A percentile compares a stretch with the other conserved stretches of the same genome.
Conservation (phyloP, 2,797 vertebrate genomes). For the Emys orbicularis region DNA sequence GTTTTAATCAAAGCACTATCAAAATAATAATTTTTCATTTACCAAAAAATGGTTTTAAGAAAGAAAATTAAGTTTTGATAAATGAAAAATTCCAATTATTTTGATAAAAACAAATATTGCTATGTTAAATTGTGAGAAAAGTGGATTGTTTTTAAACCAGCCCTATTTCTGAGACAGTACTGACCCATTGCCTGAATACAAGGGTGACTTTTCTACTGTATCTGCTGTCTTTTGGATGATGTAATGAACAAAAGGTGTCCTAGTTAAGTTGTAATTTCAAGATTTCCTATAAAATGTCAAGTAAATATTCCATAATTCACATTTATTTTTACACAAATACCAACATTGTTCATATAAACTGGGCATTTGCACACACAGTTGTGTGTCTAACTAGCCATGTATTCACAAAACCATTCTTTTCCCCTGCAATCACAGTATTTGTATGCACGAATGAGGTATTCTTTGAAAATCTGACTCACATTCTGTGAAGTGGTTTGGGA, state of each 20-base stretch:
- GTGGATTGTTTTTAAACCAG: not conserved
- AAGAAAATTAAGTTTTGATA: not conserved
- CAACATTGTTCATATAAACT: constrained; percentile 33
- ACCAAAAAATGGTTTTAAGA: too few species aligned
- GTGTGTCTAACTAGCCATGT: not conserved
- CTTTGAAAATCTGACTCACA: not conserved
- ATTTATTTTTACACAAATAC: constrained; percentile 49
- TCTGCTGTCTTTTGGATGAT: not conserved
- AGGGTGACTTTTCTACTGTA: not conserved
- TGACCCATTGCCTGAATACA: not conserved
- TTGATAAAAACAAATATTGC: not conserved
- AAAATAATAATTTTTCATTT: too few species aligned
- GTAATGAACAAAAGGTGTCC: not conserved
- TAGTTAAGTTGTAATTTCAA: not conserved
- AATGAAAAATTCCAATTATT: not conserved
- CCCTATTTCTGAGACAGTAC: not conserved
- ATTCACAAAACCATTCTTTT: not conserved
- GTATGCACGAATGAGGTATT: not conserved
- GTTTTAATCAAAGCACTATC: not conserved
- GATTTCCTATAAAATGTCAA: not conserved
- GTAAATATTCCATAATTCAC: not conserved
- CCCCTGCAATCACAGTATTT: not conserved
- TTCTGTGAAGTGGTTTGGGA: not conserved
- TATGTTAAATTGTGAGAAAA: not conserved
- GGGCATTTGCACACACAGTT: constrained; percentile 51